Evolutionary conservation across 64 coral and sea anemone species (phyloP).

Genomic region (Montipora sp.): DNA sequence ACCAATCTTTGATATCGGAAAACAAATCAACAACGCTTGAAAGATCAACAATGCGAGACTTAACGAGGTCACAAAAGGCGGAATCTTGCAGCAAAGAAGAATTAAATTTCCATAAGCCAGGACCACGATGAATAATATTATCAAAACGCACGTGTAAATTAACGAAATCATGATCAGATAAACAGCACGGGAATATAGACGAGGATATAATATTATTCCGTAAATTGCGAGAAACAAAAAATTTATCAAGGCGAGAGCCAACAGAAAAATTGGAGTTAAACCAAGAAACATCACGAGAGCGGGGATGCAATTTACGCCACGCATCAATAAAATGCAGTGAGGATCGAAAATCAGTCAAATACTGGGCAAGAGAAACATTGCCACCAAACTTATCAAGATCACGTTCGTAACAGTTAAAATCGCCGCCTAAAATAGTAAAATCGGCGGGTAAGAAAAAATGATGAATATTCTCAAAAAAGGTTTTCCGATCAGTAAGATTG

Average conservation of each 20-base stretch:
- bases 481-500: neutral
- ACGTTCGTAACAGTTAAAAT: too few species aligned
- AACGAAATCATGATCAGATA: neutral
- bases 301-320: too few species aligned
- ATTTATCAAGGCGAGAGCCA: too few species aligned
- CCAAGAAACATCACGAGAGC: too few species aligned
- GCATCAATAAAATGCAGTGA: too few species aligned
- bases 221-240: neutral
- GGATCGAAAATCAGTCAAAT: too few species aligned
- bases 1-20: neutral
- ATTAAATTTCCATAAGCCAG: slow-evolving; percentile 13
- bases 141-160: neutral
- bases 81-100: neutral
- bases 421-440: too few species aligned
- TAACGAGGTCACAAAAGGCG: neutral
- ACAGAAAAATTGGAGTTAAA: too few species aligned
- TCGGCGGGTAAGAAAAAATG: neutral
- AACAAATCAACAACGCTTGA: neutral
- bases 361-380: too few species aligned
- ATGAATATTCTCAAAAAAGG: neutral
- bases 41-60: neutral
- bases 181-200: neutral
- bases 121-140: neutral
- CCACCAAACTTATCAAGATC: too few species aligned
- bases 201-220: too few species aligned